These are phyloP conservation scores for Aphelenchoides besseyi DNA, from an alignment of 1,140 invertebrate genomes.

Conservation along the genomic window DNA sequence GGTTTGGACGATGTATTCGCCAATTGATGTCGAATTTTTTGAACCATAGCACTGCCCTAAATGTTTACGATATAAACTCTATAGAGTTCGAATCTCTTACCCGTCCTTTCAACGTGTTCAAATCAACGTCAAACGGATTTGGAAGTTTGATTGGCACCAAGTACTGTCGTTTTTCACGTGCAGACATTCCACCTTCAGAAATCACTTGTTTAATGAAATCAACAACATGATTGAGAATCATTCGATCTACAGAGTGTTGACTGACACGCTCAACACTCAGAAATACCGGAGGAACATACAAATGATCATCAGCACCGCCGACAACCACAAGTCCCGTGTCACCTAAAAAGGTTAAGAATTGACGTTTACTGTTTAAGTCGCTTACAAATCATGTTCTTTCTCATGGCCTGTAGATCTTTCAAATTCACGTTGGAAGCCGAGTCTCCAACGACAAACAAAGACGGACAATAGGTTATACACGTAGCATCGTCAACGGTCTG, in stretches of 20 bases:
- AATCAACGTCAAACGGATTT: conserved; percentile 44
- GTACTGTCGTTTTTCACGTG: conserved; percentile 37
- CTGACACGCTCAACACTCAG: conserved; percentile 41
- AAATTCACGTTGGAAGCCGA: conserved; percentile 32
- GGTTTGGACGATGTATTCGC: no score
- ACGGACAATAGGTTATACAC: conserved; percentile 40
- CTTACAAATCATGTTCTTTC: conserved; percentile 44
- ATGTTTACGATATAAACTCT: no score
- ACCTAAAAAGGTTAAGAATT: conserved; percentile 14
- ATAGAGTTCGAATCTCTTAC: no score
- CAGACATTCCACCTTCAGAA: conserved; percentile 29
- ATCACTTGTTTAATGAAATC: conserved; percentile 52
- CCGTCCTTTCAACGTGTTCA: conserved; percentile 28
- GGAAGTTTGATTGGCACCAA: conserved; percentile 42
- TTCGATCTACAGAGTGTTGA: conserved; percentile 37
- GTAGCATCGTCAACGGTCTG: conserved; percentile 38
- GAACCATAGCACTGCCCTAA: no score
- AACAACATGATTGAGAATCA: conserved; percentile 41
- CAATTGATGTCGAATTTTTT: no score
- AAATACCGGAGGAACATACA: conserved; percentile 37
- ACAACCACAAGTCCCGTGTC: conserved; percentile 38
- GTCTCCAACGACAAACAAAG: conserved; percentile 44
- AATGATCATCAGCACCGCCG: conserved; percentile 39
- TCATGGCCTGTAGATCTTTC: conserved; percentile 29
- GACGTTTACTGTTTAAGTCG: neutral